A percentile compares a stretch with the other conserved stretches of the same genome.
These are phyloP conservation scores for Bombus terrestris DNA, from an alignment of 1,140 invertebrate species.

Conservation along the genomic window DNA sequence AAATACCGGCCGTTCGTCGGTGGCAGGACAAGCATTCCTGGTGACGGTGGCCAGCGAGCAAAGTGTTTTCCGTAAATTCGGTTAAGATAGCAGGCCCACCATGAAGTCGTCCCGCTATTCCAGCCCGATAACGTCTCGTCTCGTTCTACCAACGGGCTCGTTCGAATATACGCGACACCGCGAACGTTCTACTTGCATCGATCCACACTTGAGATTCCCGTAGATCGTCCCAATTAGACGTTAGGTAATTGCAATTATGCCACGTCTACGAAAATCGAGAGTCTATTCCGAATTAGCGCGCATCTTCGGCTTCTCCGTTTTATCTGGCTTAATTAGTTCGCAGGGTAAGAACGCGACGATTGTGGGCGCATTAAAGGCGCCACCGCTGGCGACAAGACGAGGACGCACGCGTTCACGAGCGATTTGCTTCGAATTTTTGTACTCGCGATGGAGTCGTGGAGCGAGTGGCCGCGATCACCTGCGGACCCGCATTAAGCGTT, in stretches of 20 bases:
- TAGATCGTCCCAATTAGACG: no score
- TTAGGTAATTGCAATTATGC: no score
- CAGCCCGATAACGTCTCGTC: slow-evolving; percentile 43
- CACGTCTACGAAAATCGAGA: no score
- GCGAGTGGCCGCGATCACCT: slow-evolving; percentile 4
- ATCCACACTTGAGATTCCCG: fast-evolving
- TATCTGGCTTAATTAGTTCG: neutral
- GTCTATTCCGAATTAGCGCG: neutral
- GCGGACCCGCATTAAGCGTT: slow-evolving; percentile 33
- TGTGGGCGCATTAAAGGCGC: neutral
- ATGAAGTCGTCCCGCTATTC: slow-evolving; percentile 58
- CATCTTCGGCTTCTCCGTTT: neutral
- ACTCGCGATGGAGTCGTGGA: neutral
- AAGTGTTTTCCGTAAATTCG: slow-evolving; percentile 74
- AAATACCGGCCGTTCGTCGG: slow-evolving; percentile 65
- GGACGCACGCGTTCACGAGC: neutral
- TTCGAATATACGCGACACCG: neutral
- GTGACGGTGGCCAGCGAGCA: slow-evolving; percentile 59
- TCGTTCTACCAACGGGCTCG: neutral
- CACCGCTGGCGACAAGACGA: neutral
- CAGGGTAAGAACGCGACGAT: neutral
- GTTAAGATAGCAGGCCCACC: slow-evolving; percentile 74
- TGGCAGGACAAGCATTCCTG: slow-evolving; percentile 70
- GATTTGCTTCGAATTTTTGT: neutral
- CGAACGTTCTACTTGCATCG: neutral